phyloP scores from a whole-genome alignment of 2,797 vertebrate species.

The Scolopax rusticola region DNA sequence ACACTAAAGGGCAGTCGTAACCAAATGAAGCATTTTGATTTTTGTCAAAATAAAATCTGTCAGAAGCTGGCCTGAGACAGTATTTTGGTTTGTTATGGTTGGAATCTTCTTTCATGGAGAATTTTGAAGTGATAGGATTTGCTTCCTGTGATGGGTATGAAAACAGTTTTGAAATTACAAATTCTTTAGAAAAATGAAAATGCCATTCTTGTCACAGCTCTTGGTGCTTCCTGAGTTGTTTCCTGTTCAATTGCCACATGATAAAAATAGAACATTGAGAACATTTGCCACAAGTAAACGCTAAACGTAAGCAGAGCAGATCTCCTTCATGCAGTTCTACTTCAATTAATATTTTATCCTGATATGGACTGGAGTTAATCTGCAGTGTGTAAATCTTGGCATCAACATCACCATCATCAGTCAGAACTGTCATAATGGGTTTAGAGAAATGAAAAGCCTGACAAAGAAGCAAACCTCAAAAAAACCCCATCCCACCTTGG shows the following conservation, averaged over 20 bases:
- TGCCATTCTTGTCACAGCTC: conserved; percentile 13
- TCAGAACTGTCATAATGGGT: not conserved
- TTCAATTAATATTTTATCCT: not conserved
- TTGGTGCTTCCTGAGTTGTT: conserved; percentile 17
- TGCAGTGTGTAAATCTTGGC: not conserved
- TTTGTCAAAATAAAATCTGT: conserved; percentile 56
- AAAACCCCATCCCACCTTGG: fast-evolving
- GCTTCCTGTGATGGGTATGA: conserved; percentile 35
- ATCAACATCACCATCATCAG: not conserved
- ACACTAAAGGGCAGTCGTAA: not conserved
- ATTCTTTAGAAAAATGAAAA: conserved; percentile 42
- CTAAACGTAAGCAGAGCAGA: not conserved
- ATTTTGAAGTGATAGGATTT: conserved; percentile 56
- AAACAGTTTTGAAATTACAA: conserved; percentile 44
- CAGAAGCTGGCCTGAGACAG: conserved; percentile 21
- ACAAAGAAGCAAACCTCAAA: not conserved
- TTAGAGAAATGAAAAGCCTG: not conserved
- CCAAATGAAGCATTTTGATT: conserved; percentile 41
- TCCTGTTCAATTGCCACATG: not conserved
- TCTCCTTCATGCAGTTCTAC: not conserved
- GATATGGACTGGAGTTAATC: not conserved
- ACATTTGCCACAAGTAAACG: not conserved
- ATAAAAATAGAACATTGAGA: conserved; percentile 14
- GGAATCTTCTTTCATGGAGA: conserved; percentile 40
- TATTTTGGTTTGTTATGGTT: conserved; percentile 41